These are phyloP conservation scores for Grantiella picta DNA, from an alignment of 2,113 vertebrate genomes.

Conservation along the genomic window DNA sequence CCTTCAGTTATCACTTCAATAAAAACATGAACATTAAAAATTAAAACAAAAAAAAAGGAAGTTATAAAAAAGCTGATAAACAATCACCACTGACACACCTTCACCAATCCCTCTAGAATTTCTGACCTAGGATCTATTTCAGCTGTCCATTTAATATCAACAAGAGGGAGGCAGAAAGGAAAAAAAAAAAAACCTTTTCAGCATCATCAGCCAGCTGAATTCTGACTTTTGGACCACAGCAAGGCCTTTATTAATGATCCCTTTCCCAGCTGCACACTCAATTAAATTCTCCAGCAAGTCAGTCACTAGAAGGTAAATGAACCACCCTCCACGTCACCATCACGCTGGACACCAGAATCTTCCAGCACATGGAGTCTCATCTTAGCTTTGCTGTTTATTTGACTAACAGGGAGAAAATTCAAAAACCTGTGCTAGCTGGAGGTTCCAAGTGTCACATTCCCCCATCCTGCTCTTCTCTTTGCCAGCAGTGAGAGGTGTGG, in stretches of 20 bases:
- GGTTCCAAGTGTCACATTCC: not conserved
- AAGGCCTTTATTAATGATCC: not conserved
- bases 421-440: not conserved
- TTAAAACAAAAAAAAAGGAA: not conserved
- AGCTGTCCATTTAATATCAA: not conserved
- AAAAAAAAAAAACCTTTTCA: not conserved
- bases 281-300: not conserved
- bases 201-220: not conserved
- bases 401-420: not conserved
- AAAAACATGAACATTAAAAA: not conserved
- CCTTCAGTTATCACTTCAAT: not conserved
- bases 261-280: not conserved
- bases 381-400: not conserved
- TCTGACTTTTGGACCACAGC: not conserved
- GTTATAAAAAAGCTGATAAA: not conserved
- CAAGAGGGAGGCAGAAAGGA: not conserved
- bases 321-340: not conserved
- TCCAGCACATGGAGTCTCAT: not conserved
- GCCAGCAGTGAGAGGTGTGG: not conserved
- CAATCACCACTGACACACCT: not conserved
- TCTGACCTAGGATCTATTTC: not conserved
- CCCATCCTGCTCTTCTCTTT: not conserved
- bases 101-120: not conserved
- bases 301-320: not conserved
- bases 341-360: not conserved